phyloP scores from a whole-genome alignment of 2,113 vertebrate species.

The Porphyrio hochstetteri region DNA sequence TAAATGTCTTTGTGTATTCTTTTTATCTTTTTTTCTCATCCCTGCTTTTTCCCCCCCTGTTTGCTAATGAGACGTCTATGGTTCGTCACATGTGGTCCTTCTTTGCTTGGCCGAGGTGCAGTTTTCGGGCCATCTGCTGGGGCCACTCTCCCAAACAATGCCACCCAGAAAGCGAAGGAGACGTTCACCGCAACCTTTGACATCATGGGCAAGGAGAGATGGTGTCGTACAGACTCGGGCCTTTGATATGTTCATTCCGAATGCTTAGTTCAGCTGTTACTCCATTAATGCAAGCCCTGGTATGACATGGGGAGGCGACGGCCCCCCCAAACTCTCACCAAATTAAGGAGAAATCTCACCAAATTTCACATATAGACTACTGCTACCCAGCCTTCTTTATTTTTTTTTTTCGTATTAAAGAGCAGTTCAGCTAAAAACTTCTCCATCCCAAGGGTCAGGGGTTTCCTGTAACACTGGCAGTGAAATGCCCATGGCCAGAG shows the following conservation, averaged over 20 bases:
- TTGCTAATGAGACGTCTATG: constrained; percentile 78
- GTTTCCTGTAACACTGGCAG: rapidly evolving
- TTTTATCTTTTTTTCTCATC: constrained; percentile 78
- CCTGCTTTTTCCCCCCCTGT: constrained; percentile 36
- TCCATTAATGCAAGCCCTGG: background rate
- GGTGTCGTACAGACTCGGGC: background rate
- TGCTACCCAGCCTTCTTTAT: background rate
- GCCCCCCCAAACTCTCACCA: background rate
- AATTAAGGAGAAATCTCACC: background rate
- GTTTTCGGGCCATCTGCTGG: constrained; percentile 81
- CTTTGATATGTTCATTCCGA: constrained; percentile 26
- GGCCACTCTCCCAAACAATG: constrained; percentile 71
- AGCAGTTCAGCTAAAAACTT: background rate
- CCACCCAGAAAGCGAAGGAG: constrained; percentile 72
- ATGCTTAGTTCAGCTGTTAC: constrained; percentile 67
- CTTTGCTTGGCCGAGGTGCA: constrained; percentile 67
- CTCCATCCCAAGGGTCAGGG: background rate
- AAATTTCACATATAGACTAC: background rate
- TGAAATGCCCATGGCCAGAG: rapidly evolving
- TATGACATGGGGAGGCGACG: rapidly evolving
- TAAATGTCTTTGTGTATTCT: constrained; percentile 80
- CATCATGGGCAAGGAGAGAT: constrained; percentile 38
- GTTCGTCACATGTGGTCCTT: constrained; percentile 73
- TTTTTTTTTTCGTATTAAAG: background rate
- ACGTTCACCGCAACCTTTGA: constrained; percentile 73